Percentiles rank a stretch among this genome's conserved stretches.
Conservation (phyloP, 2,113 vertebrate genomes). For the Vireo altiloquus region DNA sequence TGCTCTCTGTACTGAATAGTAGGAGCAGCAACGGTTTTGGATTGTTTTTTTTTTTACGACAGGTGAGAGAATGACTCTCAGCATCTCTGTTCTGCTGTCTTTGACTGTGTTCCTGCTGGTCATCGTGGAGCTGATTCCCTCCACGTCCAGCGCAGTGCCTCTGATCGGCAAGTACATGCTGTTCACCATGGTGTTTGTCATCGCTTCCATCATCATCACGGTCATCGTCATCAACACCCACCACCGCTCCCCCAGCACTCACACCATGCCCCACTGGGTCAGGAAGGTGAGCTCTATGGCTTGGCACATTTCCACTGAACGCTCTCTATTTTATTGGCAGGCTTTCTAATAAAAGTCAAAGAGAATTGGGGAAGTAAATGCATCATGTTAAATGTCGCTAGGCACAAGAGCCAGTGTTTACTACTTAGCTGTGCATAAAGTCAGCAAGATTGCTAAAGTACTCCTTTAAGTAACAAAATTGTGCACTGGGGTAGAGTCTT, state of each 20-base stretch:
- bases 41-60: background rate
- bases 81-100: constrained; percentile 94
- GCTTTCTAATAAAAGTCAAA: constrained; percentile 7
- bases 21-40: background rate
- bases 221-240: constrained; percentile 98
- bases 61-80: constrained; percentile 99
- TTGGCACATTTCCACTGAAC: background rate
- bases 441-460: background rate
- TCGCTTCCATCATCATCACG: constrained; percentile 94
- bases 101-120: constrained; percentile 97
- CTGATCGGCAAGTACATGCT: constrained; percentile 98
- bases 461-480: background rate
- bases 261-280: constrained; percentile 93
- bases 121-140: constrained; percentile 96
- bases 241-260: constrained; percentile 95
- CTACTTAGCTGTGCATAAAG: background rate
- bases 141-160: constrained; percentile 94
- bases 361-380: background rate
- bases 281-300: constrained; percentile 81
- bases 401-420: background rate
- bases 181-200: constrained; percentile 99
- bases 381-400: background rate
- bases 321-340: background rate
- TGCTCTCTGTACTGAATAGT: background rate
- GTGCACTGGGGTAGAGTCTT: background rate